Conservation (phyloP, 2,888 invertebrate genomes). For the Eilema depressum region DNA sequence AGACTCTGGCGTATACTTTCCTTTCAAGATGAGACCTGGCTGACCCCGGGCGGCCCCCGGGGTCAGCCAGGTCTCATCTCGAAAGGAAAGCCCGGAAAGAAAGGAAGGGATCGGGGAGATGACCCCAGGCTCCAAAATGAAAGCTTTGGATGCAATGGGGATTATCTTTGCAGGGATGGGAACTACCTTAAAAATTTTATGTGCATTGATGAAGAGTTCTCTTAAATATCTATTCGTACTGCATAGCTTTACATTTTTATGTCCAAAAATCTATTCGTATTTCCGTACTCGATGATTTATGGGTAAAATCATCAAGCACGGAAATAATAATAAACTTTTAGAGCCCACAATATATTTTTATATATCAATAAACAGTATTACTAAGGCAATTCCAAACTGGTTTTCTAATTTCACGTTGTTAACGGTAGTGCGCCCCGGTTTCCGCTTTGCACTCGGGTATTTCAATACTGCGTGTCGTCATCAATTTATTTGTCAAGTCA, state of each 20-base stretch:
- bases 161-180: too few relatives aligned
- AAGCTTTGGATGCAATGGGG: too few relatives aligned
- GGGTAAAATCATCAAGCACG: conserved; percentile 5
- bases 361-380: conserved; percentile 45
- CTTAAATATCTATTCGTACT: background rate
- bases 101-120: too few relatives aligned
- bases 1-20: too few relatives aligned
- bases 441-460: conserved; percentile 76
- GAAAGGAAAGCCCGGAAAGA: too few relatives aligned
- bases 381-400: conserved; percentile 60
- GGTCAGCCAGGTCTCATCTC: too few relatives aligned
- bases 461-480: conserved; percentile 75
- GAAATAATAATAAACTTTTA: conserved; percentile 21
- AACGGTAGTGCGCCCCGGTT: conserved; percentile 80
- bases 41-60: too few relatives aligned
- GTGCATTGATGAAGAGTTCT: background rate
- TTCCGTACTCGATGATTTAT: too few relatives aligned
- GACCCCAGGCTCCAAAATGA: too few relatives aligned
- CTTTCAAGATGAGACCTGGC: too few relatives aligned
- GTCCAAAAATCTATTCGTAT: background rate
- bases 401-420: conserved; percentile 77
- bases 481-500: conserved; percentile 76
- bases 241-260: conserved; percentile 4
- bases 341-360: conserved; percentile 30
- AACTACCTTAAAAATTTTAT: too few relatives aligned